Percentiles rank a stretch among this genome's conserved stretches.
Evolutionary conservation across 1,140 invertebrate genomes (phyloP).

Genomic region (Thaumetopoea pityocampa): DNA sequence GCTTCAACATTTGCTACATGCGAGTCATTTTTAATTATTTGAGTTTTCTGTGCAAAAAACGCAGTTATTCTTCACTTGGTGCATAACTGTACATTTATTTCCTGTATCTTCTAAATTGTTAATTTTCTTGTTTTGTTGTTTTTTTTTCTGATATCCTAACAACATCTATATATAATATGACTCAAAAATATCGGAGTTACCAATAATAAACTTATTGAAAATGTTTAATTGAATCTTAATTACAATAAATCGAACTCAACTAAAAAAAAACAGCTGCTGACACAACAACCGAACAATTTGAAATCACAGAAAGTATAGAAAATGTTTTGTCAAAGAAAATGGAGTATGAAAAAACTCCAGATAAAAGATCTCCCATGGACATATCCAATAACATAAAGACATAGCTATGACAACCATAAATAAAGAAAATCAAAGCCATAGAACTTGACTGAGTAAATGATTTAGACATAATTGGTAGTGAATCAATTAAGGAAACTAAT

Average conservation of each 20-base stretch:
- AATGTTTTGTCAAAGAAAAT: conserved; percentile 50
- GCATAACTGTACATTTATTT: conserved; percentile 8
- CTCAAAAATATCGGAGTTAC: too few species aligned
- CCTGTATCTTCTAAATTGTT: conserved; percentile 11
- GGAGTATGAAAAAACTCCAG: conserved; percentile 28
- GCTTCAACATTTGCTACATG: not conserved
- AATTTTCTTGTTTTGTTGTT: conserved; percentile 15
- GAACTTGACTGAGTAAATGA: conserved; percentile 37
- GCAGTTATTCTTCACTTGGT: conserved; percentile 7
- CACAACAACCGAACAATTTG: conserved; percentile 44
- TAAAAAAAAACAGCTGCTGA: conserved; percentile 59
- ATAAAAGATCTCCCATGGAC: conserved; percentile 18
- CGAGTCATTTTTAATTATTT: not conserved
- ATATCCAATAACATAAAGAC: not conserved
- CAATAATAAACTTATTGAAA: too few species aligned
- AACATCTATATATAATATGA: conserved; percentile 56
- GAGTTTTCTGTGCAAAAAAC: conserved; percentile 4
- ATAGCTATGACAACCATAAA: not conserved
- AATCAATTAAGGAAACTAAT: conserved; percentile 39
- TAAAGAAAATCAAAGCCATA: conserved; percentile 16
- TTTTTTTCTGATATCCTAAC: conserved; percentile 35
- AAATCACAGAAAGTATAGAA: conserved; percentile 59
- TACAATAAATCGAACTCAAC: too few species aligned
- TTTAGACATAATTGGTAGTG: conserved; percentile 52
- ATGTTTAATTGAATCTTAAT: too few species aligned